A percentile compares a stretch with the other conserved stretches of the same genome.
phyloP scores from a whole-genome alignment of 2,797 vertebrate genomes.

The Gymnocypris eckloni region DNA sequence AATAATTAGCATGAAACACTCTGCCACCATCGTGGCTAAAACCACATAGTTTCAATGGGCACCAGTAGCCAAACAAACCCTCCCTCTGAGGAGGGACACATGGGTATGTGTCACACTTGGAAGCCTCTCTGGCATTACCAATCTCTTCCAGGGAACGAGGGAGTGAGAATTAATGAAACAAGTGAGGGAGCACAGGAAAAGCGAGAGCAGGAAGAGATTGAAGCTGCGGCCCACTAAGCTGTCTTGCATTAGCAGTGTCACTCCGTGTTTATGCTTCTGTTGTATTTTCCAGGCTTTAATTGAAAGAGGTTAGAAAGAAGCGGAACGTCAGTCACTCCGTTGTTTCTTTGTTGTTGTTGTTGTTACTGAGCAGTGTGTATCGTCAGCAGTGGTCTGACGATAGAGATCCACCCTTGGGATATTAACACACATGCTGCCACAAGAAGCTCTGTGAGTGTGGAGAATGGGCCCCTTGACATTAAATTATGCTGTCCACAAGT shows the following conservation, averaged over 20 bases:
- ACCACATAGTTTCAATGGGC: conserved; percentile 69
- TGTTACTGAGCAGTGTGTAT: conserved; percentile 5
- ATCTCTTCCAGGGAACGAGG: conserved; percentile 37
- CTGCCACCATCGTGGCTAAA: conserved; percentile 73
- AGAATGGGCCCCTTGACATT: conserved; percentile 61
- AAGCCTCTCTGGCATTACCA: conserved; percentile 54
- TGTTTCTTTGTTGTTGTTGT: conserved; percentile 40
- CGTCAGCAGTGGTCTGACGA: conserved; percentile 18
- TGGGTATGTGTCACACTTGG: conserved; percentile 75
- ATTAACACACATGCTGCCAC: conserved; percentile 42
- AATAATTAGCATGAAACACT: conserved; percentile 77
- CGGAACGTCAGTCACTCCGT: conserved; percentile 16
- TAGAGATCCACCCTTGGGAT: conserved; percentile 58
- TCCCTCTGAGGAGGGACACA: conserved; percentile 62
- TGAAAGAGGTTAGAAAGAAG: conserved; percentile 55
- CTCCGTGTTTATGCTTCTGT: conserved; percentile 41
- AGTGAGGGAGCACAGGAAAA: conserved; percentile 54
- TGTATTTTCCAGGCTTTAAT: conserved; percentile 59
- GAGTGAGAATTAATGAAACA: conserved; percentile 40
- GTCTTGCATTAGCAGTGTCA: conserved; percentile 44
- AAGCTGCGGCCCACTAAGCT: conserved; percentile 41
- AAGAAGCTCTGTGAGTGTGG: conserved; percentile 61
- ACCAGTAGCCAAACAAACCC: conserved; percentile 76
- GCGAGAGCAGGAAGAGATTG: conserved; percentile 37
- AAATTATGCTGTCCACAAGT: conserved; percentile 69